Percentiles rank a stretch among this genome's conserved stretches.
Conservation (phyloP, 1,140 invertebrate genomes). For the Zaprionus capensis region DNA sequence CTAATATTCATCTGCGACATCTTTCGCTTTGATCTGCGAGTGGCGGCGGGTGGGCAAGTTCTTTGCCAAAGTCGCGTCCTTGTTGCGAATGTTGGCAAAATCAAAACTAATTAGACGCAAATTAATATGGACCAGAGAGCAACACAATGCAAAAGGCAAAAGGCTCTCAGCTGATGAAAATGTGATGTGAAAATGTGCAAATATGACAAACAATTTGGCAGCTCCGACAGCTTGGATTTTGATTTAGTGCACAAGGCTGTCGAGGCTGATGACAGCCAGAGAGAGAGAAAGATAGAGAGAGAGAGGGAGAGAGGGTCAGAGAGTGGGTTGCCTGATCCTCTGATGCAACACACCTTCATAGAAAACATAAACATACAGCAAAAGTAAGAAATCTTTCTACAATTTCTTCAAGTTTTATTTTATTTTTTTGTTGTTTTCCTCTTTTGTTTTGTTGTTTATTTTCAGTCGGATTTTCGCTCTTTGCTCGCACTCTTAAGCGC, state of each 20-base stretch:
- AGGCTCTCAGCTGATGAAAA: constrained; percentile 57
- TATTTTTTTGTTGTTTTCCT: background rate
- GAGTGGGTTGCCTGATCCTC: background rate
- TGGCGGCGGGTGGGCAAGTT: constrained; percentile 65
- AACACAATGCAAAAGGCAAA: constrained; percentile 35
- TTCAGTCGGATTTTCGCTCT: constrained; percentile 19
- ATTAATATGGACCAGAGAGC: constrained; percentile 66
- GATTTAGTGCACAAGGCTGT: constrained; percentile 48
- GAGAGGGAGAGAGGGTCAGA: background rate
- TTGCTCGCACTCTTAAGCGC: constrained; percentile 28
- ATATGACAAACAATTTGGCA: constrained; percentile 78
- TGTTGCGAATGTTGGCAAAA: constrained; percentile 60
- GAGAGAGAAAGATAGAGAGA: background rate
- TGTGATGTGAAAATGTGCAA: constrained; percentile 76
- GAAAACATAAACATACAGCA: constrained; percentile 13
- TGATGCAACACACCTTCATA: constrained; percentile 29
- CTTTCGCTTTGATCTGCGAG: constrained; percentile 69
- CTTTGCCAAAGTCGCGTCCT: constrained; percentile 81
- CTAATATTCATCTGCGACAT: constrained; percentile 63
- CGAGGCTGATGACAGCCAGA: constrained; percentile 1
- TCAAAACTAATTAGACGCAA: constrained; percentile 80
- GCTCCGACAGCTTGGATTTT: constrained; percentile 48
- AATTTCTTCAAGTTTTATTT: background rate
- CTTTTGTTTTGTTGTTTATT: constrained; percentile 38
- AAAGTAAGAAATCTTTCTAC: constrained; percentile 5